These are phyloP conservation scores for Dione juno DNA, from an alignment of 2,888 invertebrate genomes.

Conservation along the genomic window DNA sequence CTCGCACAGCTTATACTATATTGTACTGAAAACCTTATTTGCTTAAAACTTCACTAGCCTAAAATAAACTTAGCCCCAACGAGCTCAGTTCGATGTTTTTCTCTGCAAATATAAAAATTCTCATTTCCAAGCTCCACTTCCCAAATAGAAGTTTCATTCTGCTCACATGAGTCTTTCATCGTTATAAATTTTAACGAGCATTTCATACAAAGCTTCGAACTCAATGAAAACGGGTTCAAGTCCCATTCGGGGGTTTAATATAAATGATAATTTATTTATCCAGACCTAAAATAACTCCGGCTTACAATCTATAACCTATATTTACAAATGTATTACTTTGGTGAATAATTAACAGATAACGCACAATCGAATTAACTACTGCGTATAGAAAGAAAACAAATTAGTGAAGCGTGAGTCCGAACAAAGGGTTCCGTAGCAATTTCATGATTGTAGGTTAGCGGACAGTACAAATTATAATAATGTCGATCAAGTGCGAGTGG, in stretches of 20 bases:
- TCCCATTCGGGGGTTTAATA: not conserved
- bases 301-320: too few species aligned
- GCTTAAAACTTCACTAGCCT: constrained; percentile 1
- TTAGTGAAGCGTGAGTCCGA: too few species aligned
- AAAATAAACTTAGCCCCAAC: constrained; percentile 15
- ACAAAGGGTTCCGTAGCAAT: too few species aligned
- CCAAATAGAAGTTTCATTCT: constrained; percentile 2
- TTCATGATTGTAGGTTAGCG: too few species aligned
- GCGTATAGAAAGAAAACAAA: too few species aligned
- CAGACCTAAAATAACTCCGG: too few species aligned
- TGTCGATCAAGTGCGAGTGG: too few species aligned
- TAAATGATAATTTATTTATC: too few species aligned
- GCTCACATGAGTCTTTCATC: constrained; percentile 9
- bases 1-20: not conserved
- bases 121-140: constrained; percentile 13
- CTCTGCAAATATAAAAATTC: constrained; percentile 11
- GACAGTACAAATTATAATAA: too few species aligned
- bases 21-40: constrained; percentile 17
- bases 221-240: not conserved
- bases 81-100: constrained; percentile 15
- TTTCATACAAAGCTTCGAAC: not conserved
- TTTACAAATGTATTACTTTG: too few species aligned
- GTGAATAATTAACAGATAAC: too few species aligned
- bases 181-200: constrained; percentile 9
- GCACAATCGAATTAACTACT: too few species aligned